A percentile compares a stretch with the other conserved stretches of the same genome.
Conservation (phyloP, 1,140 invertebrate species). For the Pomacea maculata region DNA sequence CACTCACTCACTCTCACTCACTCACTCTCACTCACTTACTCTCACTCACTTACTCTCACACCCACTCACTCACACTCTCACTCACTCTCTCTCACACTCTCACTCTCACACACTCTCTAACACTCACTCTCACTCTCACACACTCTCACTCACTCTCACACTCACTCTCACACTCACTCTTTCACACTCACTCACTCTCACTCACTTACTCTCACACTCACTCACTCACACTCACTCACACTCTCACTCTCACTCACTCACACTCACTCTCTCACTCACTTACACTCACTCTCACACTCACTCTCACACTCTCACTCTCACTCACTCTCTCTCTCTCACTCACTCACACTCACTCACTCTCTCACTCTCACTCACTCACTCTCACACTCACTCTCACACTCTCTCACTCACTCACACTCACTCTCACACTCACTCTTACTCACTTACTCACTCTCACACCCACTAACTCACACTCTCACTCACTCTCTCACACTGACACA, state of each 20-base stretch:
- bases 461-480: background rate
- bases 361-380: no score
- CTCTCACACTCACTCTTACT: no score
- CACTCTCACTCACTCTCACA: background rate
- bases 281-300: background rate
- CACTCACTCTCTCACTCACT: background rate
- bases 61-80: no score
- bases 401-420: no score
- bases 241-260: background rate
- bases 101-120: no score
- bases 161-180: background rate
- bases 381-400: no score
- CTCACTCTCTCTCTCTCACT: no score
- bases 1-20: no score
- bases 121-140: constrained; percentile 6
- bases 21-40: background rate
- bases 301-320: no score
- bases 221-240: background rate
- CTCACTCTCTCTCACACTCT: background rate
- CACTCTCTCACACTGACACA: background rate
- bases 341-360: no score
- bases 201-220: background rate
- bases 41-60: no score
- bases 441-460: no score
- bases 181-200: background rate